Evolutionary conservation across 2,888 invertebrate species (phyloP).

Genomic region (Aspidiotus destructor): DNA sequence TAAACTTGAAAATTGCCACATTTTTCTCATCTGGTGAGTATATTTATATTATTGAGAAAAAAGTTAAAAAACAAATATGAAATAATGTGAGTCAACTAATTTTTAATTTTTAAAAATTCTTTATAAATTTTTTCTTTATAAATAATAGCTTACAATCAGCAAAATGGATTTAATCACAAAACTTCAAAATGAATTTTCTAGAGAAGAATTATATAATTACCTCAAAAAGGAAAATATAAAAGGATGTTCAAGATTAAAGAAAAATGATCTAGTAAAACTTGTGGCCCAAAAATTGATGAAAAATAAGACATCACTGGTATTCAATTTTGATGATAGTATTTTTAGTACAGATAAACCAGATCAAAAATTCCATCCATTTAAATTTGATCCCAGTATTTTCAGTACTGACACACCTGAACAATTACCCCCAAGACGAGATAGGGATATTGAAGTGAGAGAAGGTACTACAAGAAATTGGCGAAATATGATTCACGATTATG

Average conservation of each 20-base stretch:
- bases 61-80: conserved; percentile 5
- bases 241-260: conserved; percentile 22
- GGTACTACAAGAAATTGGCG: conserved; percentile 1
- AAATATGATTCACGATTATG: conserved; percentile 1
- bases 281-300: conserved; percentile 10
- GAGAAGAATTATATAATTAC: conserved; percentile 12
- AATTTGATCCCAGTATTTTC: conserved; percentile 21
- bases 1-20: conserved; percentile 4
- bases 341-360: conserved; percentile 22
- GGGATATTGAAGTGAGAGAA: conserved; percentile 4
- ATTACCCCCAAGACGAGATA: conserved; percentile 18
- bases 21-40: not conserved
- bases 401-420: conserved; percentile 20
- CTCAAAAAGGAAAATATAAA: conserved; percentile 14
- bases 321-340: conserved; percentile 13
- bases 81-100: conserved; percentile 8
- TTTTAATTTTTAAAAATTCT: conserved; percentile 4
- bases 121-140: not conserved
- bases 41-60: not conserved
- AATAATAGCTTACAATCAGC: not conserved
- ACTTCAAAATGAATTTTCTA: conserved; percentile 3
- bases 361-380: conserved; percentile 6
- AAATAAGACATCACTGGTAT: not conserved
- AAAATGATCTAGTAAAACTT: conserved; percentile 16
- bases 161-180: conserved; percentile 4